Evolutionary conservation across 2,113 vertebrate species (phyloP).

Genomic region (Poeciliopsis occidentalis): DNA sequence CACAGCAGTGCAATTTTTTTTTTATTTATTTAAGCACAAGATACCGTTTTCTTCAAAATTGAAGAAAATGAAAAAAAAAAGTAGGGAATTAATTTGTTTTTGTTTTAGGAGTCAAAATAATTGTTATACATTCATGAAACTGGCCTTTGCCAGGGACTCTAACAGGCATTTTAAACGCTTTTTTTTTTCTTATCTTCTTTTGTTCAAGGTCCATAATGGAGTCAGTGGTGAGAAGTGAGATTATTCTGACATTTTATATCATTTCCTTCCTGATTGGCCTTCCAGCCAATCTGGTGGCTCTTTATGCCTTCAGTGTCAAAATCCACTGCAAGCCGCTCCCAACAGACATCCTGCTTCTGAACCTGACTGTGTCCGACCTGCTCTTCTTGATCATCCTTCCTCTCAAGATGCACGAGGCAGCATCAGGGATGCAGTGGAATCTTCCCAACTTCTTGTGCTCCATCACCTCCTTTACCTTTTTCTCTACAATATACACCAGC

Average conservation of each 20-base stretch:
- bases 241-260: slow-evolving; percentile 76
- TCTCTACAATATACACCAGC: slow-evolving; percentile 85
- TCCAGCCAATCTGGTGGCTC: slow-evolving; percentile 80
- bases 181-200: background rate
- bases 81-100: background rate
- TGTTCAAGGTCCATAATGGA: slow-evolving; percentile 29
- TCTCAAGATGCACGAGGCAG: slow-evolving; percentile 81
- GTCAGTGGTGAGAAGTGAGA: background rate
- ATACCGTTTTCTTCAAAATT: too few species aligned
- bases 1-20: background rate
- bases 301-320: slow-evolving; percentile 75
- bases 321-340: slow-evolving; percentile 63
- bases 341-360: slow-evolving; percentile 82
- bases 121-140: background rate
- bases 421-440: slow-evolving; percentile 64
- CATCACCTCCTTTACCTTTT: slow-evolving; percentile 77
- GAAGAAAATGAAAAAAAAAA: too few species aligned
- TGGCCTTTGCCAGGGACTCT: background rate
- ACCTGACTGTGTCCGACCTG: slow-evolving; percentile 81
- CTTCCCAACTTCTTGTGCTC: slow-evolving; percentile 73
- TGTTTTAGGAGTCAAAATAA: background rate
- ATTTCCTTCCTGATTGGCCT: slow-evolving; percentile 79
- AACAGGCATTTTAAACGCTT: background rate
- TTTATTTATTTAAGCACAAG: too few species aligned
- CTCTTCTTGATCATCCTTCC: slow-evolving; percentile 81